A percentile compares a stretch with the other conserved stretches of the same genome.
Evolutionary conservation across 2,888 invertebrate species (phyloP).

Genomic region (Torymus auratus): DNA sequence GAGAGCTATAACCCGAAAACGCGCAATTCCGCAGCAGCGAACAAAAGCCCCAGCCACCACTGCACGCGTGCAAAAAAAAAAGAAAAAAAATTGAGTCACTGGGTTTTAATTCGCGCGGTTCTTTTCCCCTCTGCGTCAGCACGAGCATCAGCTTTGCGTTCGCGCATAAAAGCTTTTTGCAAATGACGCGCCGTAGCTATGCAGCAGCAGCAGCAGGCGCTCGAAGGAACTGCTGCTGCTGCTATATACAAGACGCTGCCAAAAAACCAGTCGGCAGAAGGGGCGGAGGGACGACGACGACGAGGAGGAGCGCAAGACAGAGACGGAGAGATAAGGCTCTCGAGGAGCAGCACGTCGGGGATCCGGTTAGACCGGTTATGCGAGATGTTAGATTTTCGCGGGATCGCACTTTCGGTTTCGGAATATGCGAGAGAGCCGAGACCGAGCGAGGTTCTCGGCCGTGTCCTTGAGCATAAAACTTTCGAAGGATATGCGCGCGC

Average conservation of each 20-base stretch:
- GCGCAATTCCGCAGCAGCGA: too few relatives aligned
- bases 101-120: conserved; percentile 38
- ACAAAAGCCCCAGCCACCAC: too few relatives aligned
- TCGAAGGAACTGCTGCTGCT: neutral
- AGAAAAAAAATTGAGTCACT: conserved; percentile 40
- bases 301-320: conserved; percentile 11
- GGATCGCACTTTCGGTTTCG: conserved; percentile 77
- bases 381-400: conserved; percentile 77
- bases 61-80: neutral
- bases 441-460: conserved; percentile 17
- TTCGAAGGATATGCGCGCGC: conserved; percentile 16
- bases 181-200: neutral
- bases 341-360: conserved; percentile 58
- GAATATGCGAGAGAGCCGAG: conserved; percentile 66
- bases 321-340: conserved; percentile 5
- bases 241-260: conserved; percentile 33
- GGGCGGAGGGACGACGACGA: conserved; percentile 27
- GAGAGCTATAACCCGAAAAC: too few relatives aligned
- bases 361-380: conserved; percentile 77
- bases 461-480: conserved; percentile 70
- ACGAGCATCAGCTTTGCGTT: neutral
- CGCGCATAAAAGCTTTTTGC: conserved; percentile 23
- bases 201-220: neutral
- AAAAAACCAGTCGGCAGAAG: conserved; percentile 55
- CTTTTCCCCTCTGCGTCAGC: conserved; percentile 17